phyloP scores from a whole-genome alignment of 1,140 invertebrate genomes.

The Listronotus oregonensis region DNA sequence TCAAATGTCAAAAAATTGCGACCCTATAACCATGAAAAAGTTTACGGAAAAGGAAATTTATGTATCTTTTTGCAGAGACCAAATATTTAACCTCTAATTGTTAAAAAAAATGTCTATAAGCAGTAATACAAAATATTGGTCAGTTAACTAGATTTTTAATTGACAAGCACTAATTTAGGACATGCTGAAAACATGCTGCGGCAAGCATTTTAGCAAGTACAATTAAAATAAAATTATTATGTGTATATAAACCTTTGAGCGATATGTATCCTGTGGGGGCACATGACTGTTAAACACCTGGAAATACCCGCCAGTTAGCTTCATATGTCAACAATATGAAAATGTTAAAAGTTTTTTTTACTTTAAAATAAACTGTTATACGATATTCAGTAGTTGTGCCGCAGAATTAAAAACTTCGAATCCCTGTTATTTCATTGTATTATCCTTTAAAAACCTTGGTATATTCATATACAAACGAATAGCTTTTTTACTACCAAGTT shows the following conservation, averaged over 20 bases:
- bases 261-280: constrained; percentile 86
- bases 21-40: too few species aligned
- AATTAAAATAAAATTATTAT: constrained; percentile 55
- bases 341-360: constrained; percentile 7
- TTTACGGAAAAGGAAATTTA: too few species aligned
- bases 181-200: constrained; percentile 47
- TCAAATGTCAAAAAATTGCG: too few species aligned
- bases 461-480: too few species aligned
- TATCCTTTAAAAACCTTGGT: too few species aligned
- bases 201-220: constrained; percentile 48
- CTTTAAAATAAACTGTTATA: too few species aligned
- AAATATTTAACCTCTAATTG: too few species aligned
- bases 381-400: not conserved
- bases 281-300: constrained; percentile 92
- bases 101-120: not conserved
- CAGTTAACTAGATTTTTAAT: constrained; percentile 30
- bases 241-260: constrained; percentile 78
- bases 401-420: not conserved
- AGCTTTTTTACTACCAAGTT: too few species aligned
- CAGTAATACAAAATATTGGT: constrained; percentile 26
- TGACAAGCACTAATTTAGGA: constrained; percentile 38
- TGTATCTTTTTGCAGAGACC: too few species aligned
- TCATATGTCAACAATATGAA: constrained; percentile 24
- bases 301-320: constrained; percentile 59
- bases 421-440: too few species aligned